Conservation (phyloP, 1,140 invertebrate species). For the Lordiphosa mommai region DNA sequence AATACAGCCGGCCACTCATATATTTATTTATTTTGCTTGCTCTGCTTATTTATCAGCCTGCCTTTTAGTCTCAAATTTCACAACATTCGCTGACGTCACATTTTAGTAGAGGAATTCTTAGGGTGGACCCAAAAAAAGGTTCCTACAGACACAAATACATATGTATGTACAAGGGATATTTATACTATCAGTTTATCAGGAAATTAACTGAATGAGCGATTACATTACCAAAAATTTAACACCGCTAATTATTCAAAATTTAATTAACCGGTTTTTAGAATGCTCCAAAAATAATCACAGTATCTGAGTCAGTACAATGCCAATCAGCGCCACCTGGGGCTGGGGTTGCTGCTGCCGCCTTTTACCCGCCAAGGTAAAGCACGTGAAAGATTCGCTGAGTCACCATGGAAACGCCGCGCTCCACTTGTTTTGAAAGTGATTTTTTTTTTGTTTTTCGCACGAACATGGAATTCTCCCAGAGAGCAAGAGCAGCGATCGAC, state of each 20-base stretch:
- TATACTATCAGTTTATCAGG: neutral
- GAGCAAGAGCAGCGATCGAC: slow-evolving; percentile 11
- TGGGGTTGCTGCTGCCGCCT: slow-evolving; percentile 43
- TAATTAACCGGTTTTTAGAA: slow-evolving; percentile 35
- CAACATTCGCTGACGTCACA: slow-evolving; percentile 2
- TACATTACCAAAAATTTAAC: slow-evolving; percentile 8
- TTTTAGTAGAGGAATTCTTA: neutral
- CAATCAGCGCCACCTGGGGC: slow-evolving; percentile 34
- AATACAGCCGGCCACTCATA: too few species aligned
- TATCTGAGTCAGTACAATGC: slow-evolving; percentile 19
- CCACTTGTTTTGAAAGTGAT: slow-evolving; percentile 54
- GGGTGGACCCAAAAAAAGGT: neutral
- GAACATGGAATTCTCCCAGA: slow-evolving; percentile 25
- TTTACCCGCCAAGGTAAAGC: slow-evolving; percentile 66
- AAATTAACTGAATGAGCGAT: slow-evolving; percentile 1
- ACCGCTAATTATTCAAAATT: slow-evolving; percentile 25
- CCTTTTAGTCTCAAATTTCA: slow-evolving; percentile 1
- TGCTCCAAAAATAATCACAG: slow-evolving; percentile 38
- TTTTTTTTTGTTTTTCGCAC: slow-evolving; percentile 20
- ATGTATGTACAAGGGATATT: too few species aligned
- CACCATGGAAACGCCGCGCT: slow-evolving; percentile 35
- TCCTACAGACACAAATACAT: neutral
- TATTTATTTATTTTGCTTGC: too few species aligned
- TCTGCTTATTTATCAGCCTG: neutral
- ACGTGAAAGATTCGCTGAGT: slow-evolving; percentile 62